Evolutionary conservation across 2,888 invertebrate genomes (phyloP), one percentile per base, ranked within the genome.

Genomic region (Phorcus lineatus): DNA sequence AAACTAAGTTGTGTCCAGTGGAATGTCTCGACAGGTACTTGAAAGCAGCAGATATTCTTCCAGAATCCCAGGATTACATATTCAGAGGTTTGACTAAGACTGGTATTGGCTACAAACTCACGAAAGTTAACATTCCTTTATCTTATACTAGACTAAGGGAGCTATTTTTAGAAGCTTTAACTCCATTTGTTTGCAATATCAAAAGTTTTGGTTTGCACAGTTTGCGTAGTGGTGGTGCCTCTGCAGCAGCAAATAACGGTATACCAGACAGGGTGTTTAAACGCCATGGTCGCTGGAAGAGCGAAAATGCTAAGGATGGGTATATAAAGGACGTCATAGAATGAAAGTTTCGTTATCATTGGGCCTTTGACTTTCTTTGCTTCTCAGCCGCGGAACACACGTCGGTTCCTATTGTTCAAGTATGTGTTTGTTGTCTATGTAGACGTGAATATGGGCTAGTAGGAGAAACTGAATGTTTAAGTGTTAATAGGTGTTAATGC

Each of bases 181-280:
- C 67, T 22, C 36, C 74, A n/a, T 75, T 62, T 70, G 78, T 82
- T 52, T 19, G 19, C 22, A 78, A 82, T n/a, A 78, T 80, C 22
- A 55, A 40, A 7, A 80, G 52, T 19, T 80, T 40, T 54, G 55
- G 76, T 17, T 70, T 82, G 16, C 76, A 80, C 76, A 54, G 36
- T 4, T 55, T 80, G 24, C 53, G 78, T 19, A 40, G 62, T 22
- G 82, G 76, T 28, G 82, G 82, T 11, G 82, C 80, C 7, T 78
- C 80, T 7, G 54, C 55, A n/a, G n/a, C n/a, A n/a, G n/a, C n/a
- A n/a, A n/a, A n/a, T n/a, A n/a, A 11, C 6, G 80, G 82, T 22
- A 70, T 80, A 0, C 66, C 66, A 17, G 82, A 82, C 57, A 53
- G 76, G 52, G 28, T 80, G 1, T 82, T 82, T 52, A 80, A 82